phyloP scores from a whole-genome alignment of 1,140 invertebrate genomes.

The Lasioglossum albipes region DNA sequence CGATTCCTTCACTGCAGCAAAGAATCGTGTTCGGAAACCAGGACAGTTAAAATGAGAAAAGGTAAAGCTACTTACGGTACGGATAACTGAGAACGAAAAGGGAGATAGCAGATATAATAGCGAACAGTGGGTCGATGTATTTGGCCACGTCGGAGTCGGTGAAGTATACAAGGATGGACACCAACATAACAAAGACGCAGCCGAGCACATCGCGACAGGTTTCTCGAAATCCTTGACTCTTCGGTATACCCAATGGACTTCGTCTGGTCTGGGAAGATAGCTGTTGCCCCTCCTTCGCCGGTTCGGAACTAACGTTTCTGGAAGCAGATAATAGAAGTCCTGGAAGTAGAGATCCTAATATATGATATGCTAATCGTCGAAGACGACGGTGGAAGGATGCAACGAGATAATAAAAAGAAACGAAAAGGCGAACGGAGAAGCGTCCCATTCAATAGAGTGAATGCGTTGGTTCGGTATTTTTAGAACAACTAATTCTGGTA shows the following conservation, averaged over 20 bases:
- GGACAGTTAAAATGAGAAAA: background rate
- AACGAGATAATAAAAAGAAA: background rate
- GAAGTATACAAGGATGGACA: slow-evolving; percentile 84
- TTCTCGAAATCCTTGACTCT: slow-evolving; percentile 79
- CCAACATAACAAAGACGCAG: slow-evolving; percentile 85
- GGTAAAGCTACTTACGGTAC: slow-evolving; percentile 83
- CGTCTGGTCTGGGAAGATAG: slow-evolving; percentile 74
- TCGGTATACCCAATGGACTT: slow-evolving; percentile 73
- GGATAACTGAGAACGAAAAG: slow-evolving; percentile 86
- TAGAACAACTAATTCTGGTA: no score
- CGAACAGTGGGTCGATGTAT: slow-evolving; percentile 86
- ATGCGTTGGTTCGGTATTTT: no score
- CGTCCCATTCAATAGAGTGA: no score
- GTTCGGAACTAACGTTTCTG: slow-evolving; percentile 78
- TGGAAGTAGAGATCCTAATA: background rate
- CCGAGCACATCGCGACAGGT: slow-evolving; percentile 84
- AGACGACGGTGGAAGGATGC: background rate
- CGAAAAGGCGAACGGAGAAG: background rate
- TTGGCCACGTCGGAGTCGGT: slow-evolving; percentile 83
- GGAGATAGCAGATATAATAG: slow-evolving; percentile 84
- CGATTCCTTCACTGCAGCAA: slow-evolving; percentile 87
- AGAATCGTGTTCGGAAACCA: background rate
- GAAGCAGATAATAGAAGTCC: slow-evolving; percentile 30
- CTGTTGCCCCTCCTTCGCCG: slow-evolving; percentile 77
- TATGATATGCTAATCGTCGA: background rate